Conservation (phyloP, 23 tunicate species). For the Styela clava region DNA sequence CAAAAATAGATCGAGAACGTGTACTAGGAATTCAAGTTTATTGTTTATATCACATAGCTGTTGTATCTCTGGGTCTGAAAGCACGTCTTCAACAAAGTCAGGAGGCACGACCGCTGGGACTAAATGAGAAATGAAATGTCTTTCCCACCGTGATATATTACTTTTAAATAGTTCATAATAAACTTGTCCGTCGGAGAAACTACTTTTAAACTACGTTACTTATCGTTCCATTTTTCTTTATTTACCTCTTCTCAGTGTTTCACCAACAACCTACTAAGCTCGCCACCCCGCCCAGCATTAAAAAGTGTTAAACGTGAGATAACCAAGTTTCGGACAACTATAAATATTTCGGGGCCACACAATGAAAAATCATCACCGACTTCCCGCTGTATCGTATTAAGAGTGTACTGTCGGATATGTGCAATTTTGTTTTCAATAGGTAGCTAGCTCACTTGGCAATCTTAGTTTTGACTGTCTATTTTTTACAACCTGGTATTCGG, state of each 20-base stretch:
- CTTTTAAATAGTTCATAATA: too few relatives aligned
- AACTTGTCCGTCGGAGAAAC: neutral
- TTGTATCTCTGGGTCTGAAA: neutral
- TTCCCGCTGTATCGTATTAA: neutral
- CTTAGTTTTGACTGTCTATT: too few relatives aligned
- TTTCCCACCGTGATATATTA: too few relatives aligned
- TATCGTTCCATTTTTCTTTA: neutral
- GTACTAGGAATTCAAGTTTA: too few relatives aligned
- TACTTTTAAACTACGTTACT: neutral
- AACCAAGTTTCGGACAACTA: neutral
- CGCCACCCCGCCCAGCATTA: constrained; percentile 6
- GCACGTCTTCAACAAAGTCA: neutral
- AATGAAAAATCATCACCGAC: neutral
- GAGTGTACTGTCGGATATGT: neutral
- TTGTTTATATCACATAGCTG: neutral
- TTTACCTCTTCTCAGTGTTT: neutral
- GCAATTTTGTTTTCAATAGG: neutral
- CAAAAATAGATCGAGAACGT: too few relatives aligned
- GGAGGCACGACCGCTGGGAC: constrained; percentile 1
- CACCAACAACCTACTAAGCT: neutral
- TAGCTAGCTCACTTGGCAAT: too few relatives aligned
- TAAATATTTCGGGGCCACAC: neutral
- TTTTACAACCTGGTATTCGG: too few relatives aligned
- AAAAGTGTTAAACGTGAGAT: neutral
- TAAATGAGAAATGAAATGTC: neutral